Conservation (phyloP, 2,888 invertebrate species). For the Anaspis maculata region DNA sequence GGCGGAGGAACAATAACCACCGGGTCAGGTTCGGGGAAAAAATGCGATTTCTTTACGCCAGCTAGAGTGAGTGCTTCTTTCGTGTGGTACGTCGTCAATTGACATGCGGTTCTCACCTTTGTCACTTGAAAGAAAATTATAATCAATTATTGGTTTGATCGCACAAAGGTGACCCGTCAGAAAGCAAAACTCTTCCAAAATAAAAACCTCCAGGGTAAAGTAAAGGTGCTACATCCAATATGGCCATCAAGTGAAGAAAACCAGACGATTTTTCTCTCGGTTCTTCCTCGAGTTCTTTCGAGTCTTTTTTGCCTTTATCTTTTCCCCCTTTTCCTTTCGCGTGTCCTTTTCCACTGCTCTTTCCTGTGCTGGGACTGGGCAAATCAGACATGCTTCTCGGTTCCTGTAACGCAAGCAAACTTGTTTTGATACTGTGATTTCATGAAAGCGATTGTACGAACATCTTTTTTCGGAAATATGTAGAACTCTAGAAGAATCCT, state of each 20-base stretch:
- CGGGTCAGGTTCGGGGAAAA: constrained; percentile 25
- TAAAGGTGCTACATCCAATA: constrained; percentile 32
- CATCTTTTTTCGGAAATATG: constrained; percentile 16
- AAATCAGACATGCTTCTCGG: no score
- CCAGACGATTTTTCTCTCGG: constrained; percentile 15
- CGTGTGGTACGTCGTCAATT: constrained; percentile 29
- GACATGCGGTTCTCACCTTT: constrained; percentile 29
- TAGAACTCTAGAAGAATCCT: constrained; percentile 34
- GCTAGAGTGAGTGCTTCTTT: constrained; percentile 29
- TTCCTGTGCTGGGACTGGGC: no score
- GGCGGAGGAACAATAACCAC: constrained; percentile 2
- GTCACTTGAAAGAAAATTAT: constrained; percentile 21
- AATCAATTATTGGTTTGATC: constrained; percentile 1
- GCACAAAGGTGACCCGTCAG: no score
- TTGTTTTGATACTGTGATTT: no score
- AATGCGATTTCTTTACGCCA: constrained; percentile 33
- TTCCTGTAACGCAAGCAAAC: no score
- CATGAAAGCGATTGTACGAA: no score
- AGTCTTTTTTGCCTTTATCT: no score
- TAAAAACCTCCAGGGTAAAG: constrained; percentile 35
- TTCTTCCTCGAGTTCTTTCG: no score
- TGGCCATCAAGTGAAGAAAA: constrained; percentile 35
- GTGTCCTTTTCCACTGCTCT: no score
- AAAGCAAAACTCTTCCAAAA: no score
- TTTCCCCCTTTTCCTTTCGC: no score